Evolutionary conservation across 2,797 vertebrate genomes (phyloP).

Genomic region (Mormyrus hasselquistii): DNA sequence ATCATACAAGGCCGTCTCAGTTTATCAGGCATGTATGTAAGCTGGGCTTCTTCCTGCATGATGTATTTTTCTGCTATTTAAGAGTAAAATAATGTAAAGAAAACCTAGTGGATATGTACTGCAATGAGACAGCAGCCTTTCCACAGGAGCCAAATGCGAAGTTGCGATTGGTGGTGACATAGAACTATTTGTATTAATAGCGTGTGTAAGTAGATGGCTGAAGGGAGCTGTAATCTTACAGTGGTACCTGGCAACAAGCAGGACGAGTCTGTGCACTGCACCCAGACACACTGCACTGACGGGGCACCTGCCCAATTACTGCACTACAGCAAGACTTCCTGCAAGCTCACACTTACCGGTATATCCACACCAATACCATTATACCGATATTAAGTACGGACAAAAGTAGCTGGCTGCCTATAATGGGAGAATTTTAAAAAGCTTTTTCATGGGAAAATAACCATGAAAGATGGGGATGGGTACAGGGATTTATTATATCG

Average conservation of each 20-base stretch:
- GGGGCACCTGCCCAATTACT: background rate
- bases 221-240: background rate
- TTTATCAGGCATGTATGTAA: background rate
- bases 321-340: background rate
- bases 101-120: background rate
- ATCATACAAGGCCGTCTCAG: background rate
- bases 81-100: conserved; percentile 26
- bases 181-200: background rate
- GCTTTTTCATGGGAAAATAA: background rate
- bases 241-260: background rate
- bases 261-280: background rate
- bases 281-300: background rate
- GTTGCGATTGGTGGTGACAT: background rate
- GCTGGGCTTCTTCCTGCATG: conserved; percentile 21
- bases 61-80: background rate
- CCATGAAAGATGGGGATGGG: background rate
- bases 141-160: background rate
- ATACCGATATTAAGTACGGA: background rate
- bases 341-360: background rate
- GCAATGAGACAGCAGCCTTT: background rate
- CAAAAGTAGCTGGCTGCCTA: background rate
- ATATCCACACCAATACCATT: background rate
- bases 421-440: background rate
- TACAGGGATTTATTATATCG: background rate
- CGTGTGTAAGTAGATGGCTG: background rate